Percentiles rank a stretch among this genome's conserved stretches.
Conservation (phyloP, 53 echinoderm and acorn worm genomes). For the Paracentrotus lividus region DNA sequence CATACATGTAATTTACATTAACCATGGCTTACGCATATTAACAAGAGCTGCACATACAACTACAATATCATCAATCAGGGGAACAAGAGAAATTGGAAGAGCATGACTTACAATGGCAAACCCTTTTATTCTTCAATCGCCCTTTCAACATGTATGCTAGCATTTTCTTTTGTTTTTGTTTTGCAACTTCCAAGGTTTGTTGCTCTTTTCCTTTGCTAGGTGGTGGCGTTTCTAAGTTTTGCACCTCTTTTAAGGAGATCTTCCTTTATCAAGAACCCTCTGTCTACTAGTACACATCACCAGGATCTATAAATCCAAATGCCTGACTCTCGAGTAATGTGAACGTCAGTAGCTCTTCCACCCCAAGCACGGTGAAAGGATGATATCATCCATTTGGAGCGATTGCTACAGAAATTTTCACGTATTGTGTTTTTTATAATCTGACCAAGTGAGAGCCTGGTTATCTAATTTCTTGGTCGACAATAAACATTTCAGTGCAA, state of each 20-base stretch:
- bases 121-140: slow-evolving; percentile 77
- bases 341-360: slow-evolving; percentile 77
- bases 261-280: slow-evolving; percentile 75
- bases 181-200: slow-evolving; percentile 60
- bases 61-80: slow-evolving; percentile 73
- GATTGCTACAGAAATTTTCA: slow-evolving; percentile 76
- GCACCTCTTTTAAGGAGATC: slow-evolving; percentile 72
- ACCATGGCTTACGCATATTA: slow-evolving; percentile 60
- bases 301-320: slow-evolving; percentile 76
- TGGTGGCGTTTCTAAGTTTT: slow-evolving; percentile 77
- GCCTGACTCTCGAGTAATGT: slow-evolving; percentile 70
- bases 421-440: slow-evolving; percentile 83
- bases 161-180: slow-evolving; percentile 80
- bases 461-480: slow-evolving; percentile 63
- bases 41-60: slow-evolving; percentile 73
- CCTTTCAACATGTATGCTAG: slow-evolving; percentile 73
- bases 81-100: slow-evolving; percentile 64
- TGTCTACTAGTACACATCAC: slow-evolving; percentile 77
- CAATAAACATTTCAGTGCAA: slow-evolving; percentile 86
- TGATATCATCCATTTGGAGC: slow-evolving; percentile 75
- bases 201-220: slow-evolving; percentile 72
- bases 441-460: slow-evolving; percentile 84
- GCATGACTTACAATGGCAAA: slow-evolving; percentile 71
- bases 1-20: no score
- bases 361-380: slow-evolving; percentile 81